Conservation (phyloP, 2,888 invertebrate species). For the Drosophila nr. medialis region DNA sequence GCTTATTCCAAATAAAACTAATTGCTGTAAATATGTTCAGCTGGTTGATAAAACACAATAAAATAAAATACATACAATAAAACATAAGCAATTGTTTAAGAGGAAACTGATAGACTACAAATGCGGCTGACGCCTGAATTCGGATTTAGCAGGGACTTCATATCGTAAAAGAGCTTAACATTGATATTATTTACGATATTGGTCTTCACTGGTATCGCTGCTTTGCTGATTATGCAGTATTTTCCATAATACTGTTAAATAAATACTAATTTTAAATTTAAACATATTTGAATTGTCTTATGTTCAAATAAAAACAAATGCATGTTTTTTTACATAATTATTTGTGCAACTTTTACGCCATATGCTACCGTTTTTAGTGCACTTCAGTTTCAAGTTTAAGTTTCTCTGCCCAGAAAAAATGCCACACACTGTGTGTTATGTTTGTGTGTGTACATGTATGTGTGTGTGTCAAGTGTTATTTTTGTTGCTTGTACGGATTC, state of each 20-base stretch:
- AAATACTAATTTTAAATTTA: conserved; percentile 4
- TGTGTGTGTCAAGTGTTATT: conserved; percentile 2
- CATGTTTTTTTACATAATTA: background rate
- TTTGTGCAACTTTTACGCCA: conserved; percentile 28
- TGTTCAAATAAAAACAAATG: background rate
- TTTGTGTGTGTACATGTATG: background rate
- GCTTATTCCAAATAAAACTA: background rate
- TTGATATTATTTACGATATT: background rate
- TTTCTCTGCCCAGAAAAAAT: conserved; percentile 33
- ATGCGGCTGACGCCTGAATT: background rate
- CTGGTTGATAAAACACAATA: background rate
- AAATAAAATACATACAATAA: background rate
- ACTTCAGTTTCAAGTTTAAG: conserved; percentile 1
- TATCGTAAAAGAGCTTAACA: background rate
- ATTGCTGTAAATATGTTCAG: background rate
- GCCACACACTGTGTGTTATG: conserved; percentile 62
- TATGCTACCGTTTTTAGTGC: conserved; percentile 53
- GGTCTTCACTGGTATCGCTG: background rate
- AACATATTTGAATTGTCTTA: background rate
- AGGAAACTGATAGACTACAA: background rate
- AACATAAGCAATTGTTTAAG: background rate
- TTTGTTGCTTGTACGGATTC: conserved; percentile 72
- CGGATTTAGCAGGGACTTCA: background rate
- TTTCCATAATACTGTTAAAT: conserved; percentile 18
- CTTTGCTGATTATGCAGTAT: conserved; percentile 5